These are phyloP conservation scores for Baronia brevicornis DNA, from an alignment of 2,888 invertebrate genomes.

Conservation along the genomic window DNA sequence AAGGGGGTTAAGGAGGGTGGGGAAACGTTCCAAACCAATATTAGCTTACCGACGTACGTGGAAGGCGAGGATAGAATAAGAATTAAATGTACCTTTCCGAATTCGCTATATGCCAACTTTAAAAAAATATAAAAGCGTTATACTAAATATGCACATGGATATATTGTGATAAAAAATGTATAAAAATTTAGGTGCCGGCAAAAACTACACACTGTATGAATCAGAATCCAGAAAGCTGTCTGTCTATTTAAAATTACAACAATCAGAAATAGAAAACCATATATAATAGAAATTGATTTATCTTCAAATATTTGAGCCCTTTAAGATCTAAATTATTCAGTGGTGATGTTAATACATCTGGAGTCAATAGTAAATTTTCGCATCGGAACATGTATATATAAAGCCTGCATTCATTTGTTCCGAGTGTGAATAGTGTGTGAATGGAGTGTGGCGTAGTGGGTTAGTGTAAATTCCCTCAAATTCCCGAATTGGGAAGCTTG, in stretches of 20 bases:
- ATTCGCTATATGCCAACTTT: slow-evolving; percentile 4
- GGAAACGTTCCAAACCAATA: slow-evolving; percentile 37
- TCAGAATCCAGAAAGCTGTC: slow-evolving; percentile 15
- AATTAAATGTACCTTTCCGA: slow-evolving; percentile 26
- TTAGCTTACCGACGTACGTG: slow-evolving; percentile 40
- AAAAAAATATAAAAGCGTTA: slow-evolving; percentile 8
- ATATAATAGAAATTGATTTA: too few species aligned
- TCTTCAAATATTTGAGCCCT: too few species aligned
- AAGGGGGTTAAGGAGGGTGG: slow-evolving; percentile 14
- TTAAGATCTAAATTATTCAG: too few species aligned
- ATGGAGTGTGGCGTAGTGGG: too few species aligned
- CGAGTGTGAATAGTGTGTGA: too few species aligned
- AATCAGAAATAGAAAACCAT: slow-evolving; percentile 15
- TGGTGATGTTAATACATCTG: too few species aligned
- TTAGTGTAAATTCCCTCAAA: too few species aligned
- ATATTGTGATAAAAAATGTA: too few species aligned
- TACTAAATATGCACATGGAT: slow-evolving; percentile 1
- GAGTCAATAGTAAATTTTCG: too few species aligned
- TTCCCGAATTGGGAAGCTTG: too few species aligned
- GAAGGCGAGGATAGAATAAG: slow-evolving; percentile 38
- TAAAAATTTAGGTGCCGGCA: background rate
- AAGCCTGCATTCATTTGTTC: too few species aligned
- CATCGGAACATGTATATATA: too few species aligned
- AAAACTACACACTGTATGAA: slow-evolving; percentile 6
- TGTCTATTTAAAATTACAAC: slow-evolving; percentile 14